These are phyloP conservation scores for Megaceryle maxima DNA, from an alignment of 2,113 vertebrate genomes.

Conservation along the genomic window DNA sequence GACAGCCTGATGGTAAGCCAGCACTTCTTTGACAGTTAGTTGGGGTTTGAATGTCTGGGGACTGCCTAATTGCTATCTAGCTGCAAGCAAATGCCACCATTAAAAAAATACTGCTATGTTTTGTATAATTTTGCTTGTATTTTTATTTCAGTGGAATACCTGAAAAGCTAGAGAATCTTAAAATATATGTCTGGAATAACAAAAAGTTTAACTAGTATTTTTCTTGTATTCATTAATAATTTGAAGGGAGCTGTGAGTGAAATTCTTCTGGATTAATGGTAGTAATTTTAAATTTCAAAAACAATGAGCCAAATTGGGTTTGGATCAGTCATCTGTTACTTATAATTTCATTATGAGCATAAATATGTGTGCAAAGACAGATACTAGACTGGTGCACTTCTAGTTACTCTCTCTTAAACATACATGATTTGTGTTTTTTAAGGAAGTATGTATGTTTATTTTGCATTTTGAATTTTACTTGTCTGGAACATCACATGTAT, in stretches of 20 bases:
- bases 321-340: background rate
- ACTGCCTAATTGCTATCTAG: background rate
- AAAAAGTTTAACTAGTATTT: background rate
- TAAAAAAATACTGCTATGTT: background rate
- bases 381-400: background rate
- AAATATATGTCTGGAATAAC: background rate
- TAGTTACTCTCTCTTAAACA: background rate
- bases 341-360: background rate
- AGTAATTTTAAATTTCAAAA: background rate
- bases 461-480: background rate
- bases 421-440: background rate
- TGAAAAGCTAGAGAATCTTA: background rate
- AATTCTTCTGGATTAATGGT: background rate
- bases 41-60: background rate
- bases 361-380: background rate
- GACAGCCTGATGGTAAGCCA: background rate
- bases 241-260: background rate
- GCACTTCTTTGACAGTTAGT: background rate
- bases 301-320: background rate
- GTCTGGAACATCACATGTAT: fast-evolving
- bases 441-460: background rate
- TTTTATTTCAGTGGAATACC: background rate
- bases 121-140: background rate
- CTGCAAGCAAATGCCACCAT: background rate
- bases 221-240: background rate